A percentile compares a stretch with the other conserved stretches of the same genome.
Conservation (phyloP, 1,140 invertebrate species). For the Maniola jurtina region DNA sequence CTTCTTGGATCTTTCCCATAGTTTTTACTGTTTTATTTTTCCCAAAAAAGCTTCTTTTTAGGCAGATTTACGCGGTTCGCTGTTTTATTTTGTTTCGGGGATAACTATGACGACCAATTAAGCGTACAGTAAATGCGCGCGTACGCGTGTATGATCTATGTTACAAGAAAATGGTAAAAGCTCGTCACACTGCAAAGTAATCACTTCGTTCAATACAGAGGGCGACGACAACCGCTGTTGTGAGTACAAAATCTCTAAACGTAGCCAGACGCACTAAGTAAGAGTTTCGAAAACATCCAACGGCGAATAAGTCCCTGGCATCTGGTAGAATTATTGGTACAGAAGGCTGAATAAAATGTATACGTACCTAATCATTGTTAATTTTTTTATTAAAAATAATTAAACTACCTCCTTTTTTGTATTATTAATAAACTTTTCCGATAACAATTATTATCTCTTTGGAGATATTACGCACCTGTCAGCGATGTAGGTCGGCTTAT, state of each 20-base stretch:
- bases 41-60: not conserved
- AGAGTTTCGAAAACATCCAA: no score
- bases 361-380: not conserved
- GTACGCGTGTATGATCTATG: no score
- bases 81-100: not conserved
- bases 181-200: no score
- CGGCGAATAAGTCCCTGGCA: no score
- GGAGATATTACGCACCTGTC: conserved; percentile 11
- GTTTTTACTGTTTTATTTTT: not conserved
- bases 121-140: no score
- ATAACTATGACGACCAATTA: not conserved
- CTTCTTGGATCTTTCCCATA: conserved; percentile 16
- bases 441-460: not conserved
- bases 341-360: not conserved
- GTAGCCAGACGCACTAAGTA: no score
- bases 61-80: conserved; percentile 3
- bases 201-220: no score
- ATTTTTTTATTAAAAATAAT: not conserved
- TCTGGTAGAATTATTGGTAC: no score
- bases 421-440: conserved; percentile 4
- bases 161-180: no score
- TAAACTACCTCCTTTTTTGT: not conserved
- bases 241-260: no score
- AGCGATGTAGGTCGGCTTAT: conserved; percentile 10
- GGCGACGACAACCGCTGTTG: no score